Evolutionary conservation across 2,113 vertebrate species (phyloP), one percentile per base, ranked within the genome.

Genomic region (Epinephelus moara): DNA sequence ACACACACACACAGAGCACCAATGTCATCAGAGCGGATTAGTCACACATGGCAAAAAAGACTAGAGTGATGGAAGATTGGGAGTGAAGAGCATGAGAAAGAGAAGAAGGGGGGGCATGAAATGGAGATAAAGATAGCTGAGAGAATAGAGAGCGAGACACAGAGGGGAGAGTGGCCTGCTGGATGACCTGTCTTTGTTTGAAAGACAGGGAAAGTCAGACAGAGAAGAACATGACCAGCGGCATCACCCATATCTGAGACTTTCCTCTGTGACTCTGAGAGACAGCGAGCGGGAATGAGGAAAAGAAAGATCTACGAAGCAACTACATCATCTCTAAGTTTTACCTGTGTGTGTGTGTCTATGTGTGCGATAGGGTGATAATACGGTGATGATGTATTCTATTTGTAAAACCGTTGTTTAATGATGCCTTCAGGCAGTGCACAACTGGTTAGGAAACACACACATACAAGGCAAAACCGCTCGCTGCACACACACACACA

Each of bases 11-110:
- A 68, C 23, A 19, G 19, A 47, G 40, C 56, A n/a, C 60, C 59
- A 27, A 57, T 74, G 62, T 80, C 75, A 88, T 82, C 78, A 62
- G 42, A 68, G 67, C 7, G 1, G 75, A 89, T 87, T 79, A 78
- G 87, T 82, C 64, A 80, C 85, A 83, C 71, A 27, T 75, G 71
- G 60, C 64, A 60, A 74, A 75, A 73, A 42, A 60, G 57, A 83
- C 19, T 14, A 63, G 57, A 72, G 40, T 59, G 77, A 71, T 56
- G 49, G 57, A 70, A 78, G 64, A 82, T 70, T 42, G 49, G 33
- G 67, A 67, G 53, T 49, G 70, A 73, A 57, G 33, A 70, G n/a
- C 61, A 61, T 57, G 37, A 40, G 21, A 59, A 11, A 49, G 21
- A 70, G 80, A 61, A 37, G 25, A 45, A 30, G 42, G 11, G 15